phyloP scores from a whole-genome alignment of 92 coral and sea anemone genomes.

The Diadumene lineata region DNA sequence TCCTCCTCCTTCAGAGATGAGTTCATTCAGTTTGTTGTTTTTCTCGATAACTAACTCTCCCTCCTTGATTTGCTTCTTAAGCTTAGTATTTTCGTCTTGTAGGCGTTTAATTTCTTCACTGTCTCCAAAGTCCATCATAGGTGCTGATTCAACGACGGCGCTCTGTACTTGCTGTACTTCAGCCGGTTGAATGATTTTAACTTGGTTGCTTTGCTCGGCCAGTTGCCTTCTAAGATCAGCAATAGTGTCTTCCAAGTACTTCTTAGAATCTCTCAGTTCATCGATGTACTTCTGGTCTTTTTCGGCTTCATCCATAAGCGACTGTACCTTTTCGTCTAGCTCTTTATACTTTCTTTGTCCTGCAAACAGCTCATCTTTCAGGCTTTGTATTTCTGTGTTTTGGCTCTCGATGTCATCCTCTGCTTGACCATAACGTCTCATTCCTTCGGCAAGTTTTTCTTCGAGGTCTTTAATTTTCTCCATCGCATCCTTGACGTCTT shows the following conservation, averaged over 20 bases:
- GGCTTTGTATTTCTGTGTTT: conserved; percentile 53
- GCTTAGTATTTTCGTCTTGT: conserved; percentile 57
- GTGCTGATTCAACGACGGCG: conserved; percentile 64
- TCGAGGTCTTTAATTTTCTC: conserved; percentile 68
- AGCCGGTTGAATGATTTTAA: conserved; percentile 56
- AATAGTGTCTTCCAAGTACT: conserved; percentile 51
- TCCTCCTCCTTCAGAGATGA: conserved; percentile 63
- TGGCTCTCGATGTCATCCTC: conserved; percentile 70
- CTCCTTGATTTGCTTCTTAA: conserved; percentile 46
- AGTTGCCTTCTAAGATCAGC: conserved; percentile 62
- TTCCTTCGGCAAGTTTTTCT: conserved; percentile 44
- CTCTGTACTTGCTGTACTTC: conserved; percentile 62
- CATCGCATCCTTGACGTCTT: conserved; percentile 50
- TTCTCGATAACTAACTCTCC: conserved; percentile 54
- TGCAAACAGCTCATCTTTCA: conserved; percentile 45
- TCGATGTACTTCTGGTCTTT: conserved; percentile 62
- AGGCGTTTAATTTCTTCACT: conserved; percentile 63
- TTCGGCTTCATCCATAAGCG: conserved; percentile 54
- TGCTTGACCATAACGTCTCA: conserved; percentile 30
- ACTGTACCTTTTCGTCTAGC: conserved; percentile 67
- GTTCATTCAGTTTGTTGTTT: conserved; percentile 55
- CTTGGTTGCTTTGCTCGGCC: conserved; percentile 64
- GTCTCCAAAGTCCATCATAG: conserved; percentile 72
- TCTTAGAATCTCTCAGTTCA: conserved; percentile 52
- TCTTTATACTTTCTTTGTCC: conserved; percentile 45